These are phyloP conservation scores for Caenorhabditis panamensis DNA, from an alignment of 2,888 invertebrate species.

Conservation along the genomic window DNA sequence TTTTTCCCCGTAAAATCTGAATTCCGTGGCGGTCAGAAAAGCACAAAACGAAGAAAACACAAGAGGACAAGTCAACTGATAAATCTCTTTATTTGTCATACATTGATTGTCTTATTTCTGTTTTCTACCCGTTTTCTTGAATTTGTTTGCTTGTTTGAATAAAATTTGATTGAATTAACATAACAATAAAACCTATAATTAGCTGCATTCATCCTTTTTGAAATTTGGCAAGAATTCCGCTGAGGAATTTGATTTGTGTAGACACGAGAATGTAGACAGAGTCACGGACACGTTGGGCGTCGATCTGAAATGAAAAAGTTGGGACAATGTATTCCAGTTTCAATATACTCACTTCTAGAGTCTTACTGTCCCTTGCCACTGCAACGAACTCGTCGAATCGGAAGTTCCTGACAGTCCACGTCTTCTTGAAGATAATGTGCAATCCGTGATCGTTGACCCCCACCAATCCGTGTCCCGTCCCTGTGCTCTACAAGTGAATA, in stretches of 20 bases:
- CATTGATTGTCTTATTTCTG: too few species aligned
- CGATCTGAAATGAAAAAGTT: slow-evolving; percentile 36
- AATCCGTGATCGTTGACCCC: slow-evolving; percentile 62
- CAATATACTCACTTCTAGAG: slow-evolving; percentile 32
- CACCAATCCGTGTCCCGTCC: slow-evolving; percentile 45
- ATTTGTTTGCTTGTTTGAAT: too few species aligned
- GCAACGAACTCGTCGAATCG: slow-evolving; percentile 56
- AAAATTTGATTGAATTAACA: too few species aligned
- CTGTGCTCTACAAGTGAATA: slow-evolving; percentile 40
- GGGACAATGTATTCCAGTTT: neutral
- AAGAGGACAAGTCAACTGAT: neutral
- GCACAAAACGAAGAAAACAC: neutral
- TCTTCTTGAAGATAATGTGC: slow-evolving; percentile 57
- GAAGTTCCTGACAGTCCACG: slow-evolving; percentile 54
- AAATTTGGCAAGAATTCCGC: slow-evolving; percentile 54
- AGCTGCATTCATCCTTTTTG: slow-evolving; percentile 10
- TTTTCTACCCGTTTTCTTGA: neutral
- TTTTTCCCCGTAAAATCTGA: too few species aligned
- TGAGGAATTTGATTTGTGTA: slow-evolving; percentile 60
- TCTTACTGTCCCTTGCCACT: slow-evolving; percentile 33
- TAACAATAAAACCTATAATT: neutral
- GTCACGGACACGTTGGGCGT: slow-evolving; percentile 41
- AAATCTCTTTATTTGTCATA: neutral
- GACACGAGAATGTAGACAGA: slow-evolving; percentile 42
- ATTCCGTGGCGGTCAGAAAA: neutral